These are phyloP conservation scores for Acholoe squamosa DNA, from an alignment of 2,888 invertebrate genomes.

Conservation along the genomic window DNA sequence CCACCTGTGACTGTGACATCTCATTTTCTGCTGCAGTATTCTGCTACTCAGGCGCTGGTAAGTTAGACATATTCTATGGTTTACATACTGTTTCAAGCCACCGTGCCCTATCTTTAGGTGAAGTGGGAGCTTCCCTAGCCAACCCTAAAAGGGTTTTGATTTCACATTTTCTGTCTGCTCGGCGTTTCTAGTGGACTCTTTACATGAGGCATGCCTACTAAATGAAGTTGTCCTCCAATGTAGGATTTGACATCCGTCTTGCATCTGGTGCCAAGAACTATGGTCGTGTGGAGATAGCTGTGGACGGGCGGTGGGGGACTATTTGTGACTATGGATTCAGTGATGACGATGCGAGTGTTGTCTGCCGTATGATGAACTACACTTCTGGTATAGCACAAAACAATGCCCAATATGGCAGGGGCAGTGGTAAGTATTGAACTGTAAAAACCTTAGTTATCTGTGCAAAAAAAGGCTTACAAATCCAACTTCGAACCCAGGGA, in stretches of 20 bases:
- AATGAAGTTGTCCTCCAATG: too few relatives aligned
- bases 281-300: constrained; percentile 57
- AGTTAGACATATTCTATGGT: too few relatives aligned
- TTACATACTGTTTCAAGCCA: too few relatives aligned
- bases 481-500: too few relatives aligned
- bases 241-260: constrained; percentile 27
- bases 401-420: background rate
- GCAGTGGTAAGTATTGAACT: constrained; percentile 5
- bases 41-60: constrained; percentile 38
- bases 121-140: too few relatives aligned
- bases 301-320: constrained; percentile 71
- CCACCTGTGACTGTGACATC: background rate
- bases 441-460: too few relatives aligned
- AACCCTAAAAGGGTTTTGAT: too few relatives aligned
- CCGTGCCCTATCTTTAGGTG: too few relatives aligned
- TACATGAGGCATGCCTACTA: too few relatives aligned
- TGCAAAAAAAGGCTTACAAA: too few relatives aligned
- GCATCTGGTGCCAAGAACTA: constrained; percentile 69
- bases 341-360: constrained; percentile 72
- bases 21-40: constrained; percentile 32
- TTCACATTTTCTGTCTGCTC: too few relatives aligned
- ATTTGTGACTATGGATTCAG: constrained; percentile 75
- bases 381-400: constrained; percentile 37
- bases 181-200: too few relatives aligned
- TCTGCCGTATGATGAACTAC: constrained; percentile 68